These are phyloP conservation scores for Seriola aureovittata DNA, from an alignment of 2,113 vertebrate species.

Conservation along the genomic window DNA sequence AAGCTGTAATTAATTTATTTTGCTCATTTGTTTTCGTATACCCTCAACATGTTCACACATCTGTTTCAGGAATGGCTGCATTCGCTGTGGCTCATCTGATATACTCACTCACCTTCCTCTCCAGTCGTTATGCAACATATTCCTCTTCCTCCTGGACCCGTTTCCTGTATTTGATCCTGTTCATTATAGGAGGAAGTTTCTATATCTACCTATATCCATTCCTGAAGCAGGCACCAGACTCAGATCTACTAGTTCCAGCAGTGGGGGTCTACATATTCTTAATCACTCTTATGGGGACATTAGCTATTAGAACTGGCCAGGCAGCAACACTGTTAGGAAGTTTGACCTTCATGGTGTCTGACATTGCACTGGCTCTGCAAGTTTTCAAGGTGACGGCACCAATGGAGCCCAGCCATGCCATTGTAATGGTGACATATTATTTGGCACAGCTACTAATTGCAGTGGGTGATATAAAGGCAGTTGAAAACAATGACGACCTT, in stretches of 20 bases:
- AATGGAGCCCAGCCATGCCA: constrained; percentile 30
- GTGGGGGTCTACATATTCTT: constrained; percentile 76
- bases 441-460: constrained; percentile 87
- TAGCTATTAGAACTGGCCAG: constrained; percentile 71
- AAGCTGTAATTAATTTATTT: background rate
- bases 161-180: constrained; percentile 57
- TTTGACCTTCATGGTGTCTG: constrained; percentile 85
- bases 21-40: background rate
- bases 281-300: constrained; percentile 79
- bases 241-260: constrained; percentile 67
- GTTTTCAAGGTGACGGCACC: constrained; percentile 78
- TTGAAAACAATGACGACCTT: constrained; percentile 61
- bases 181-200: constrained; percentile 3
- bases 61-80: constrained; percentile 85
- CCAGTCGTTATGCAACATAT: constrained; percentile 64
- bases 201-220: constrained; percentile 75
- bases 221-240: constrained; percentile 66
- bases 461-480: constrained; percentile 78
- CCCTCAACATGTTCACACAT: background rate
- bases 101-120: constrained; percentile 84
- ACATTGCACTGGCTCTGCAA: constrained; percentile 81
- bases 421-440: constrained; percentile 89
- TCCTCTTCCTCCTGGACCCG: constrained; percentile 62
- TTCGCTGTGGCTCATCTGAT: constrained; percentile 86
- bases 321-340: constrained; percentile 72